Conservation (phyloP, 2,888 invertebrate species). For the Lamproptera curius region DNA sequence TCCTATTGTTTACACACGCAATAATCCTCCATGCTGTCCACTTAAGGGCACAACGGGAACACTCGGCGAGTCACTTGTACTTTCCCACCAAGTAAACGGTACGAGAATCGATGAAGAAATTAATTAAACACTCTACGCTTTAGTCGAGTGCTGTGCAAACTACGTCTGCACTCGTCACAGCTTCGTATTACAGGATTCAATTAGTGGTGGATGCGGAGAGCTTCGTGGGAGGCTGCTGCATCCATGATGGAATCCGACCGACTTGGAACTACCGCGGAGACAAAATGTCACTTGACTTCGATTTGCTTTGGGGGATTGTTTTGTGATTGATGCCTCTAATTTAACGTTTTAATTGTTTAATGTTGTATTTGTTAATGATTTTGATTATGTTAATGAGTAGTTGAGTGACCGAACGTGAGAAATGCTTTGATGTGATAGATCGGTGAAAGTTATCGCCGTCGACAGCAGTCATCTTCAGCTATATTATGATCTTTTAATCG, state of each 20-base stretch:
- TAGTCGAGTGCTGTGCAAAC: constrained; percentile 29
- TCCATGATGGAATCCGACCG: neutral
- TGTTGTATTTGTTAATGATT: too few species aligned
- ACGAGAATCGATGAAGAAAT: constrained; percentile 19
- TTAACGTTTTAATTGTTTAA: too few species aligned
- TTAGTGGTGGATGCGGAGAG: constrained; percentile 20
- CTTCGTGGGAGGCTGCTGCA: constrained; percentile 7
- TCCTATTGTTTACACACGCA: constrained; percentile 8
- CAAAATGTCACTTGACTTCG: too few species aligned
- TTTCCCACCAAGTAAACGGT: constrained; percentile 14
- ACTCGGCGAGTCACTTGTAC: constrained; percentile 9
- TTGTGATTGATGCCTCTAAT: too few species aligned
- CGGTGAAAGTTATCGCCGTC: too few species aligned
- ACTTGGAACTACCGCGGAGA: neutral
- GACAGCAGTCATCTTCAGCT: too few species aligned
- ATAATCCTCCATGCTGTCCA: constrained; percentile 13
- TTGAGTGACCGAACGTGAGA: too few species aligned
- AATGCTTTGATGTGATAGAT: too few species aligned
- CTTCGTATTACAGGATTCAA: constrained; percentile 28
- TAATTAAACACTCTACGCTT: constrained; percentile 21
- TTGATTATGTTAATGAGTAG: too few species aligned
- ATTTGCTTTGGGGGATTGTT: too few species aligned
- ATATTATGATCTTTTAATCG: too few species aligned
- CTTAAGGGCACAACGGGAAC: constrained; percentile 13
- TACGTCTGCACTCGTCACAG: constrained; percentile 27